Evolutionary conservation across 2,888 invertebrate genomes (phyloP).

Genomic region (Oeneis ivallda): DNA sequence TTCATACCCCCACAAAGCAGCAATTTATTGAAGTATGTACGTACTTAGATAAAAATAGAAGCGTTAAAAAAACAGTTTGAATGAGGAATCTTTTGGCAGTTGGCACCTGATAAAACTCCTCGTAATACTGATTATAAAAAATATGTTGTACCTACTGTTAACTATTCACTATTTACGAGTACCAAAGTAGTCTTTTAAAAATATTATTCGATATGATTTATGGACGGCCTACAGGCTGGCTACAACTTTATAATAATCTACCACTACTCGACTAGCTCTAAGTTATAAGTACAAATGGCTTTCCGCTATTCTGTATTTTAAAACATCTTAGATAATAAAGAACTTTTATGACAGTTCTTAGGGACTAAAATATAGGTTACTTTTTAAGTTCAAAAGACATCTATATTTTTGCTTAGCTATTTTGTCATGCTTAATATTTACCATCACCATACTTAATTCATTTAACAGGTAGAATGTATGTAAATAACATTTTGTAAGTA

Average conservation of each 20-base stretch:
- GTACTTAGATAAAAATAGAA: no score
- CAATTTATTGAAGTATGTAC: neutral
- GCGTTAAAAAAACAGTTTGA: neutral
- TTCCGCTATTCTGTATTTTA: neutral
- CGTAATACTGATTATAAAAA: constrained; percentile 13
- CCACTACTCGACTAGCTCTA: neutral
- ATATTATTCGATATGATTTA: constrained; percentile 41
- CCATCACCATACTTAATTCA: constrained; percentile 6
- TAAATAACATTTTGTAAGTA: no score
- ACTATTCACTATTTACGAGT: constrained; percentile 6
- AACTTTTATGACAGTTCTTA: no score
- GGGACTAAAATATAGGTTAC: neutral
- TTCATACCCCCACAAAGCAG: neutral
- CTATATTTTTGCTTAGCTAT: no score
- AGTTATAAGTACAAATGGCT: constrained; percentile 9
- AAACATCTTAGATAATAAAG: neutral
- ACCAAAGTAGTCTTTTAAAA: constrained; percentile 11
- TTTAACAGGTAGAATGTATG: no score
- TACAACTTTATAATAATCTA: constrained; percentile 5
- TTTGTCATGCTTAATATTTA: constrained; percentile 15
- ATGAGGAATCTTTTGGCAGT: constrained; percentile 3
- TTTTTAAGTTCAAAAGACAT: neutral
- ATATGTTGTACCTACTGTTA: constrained; percentile 20
- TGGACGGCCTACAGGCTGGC: constrained; percentile 32
- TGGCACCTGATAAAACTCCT: constrained; percentile 9